These are phyloP conservation scores for Coenonympha glycerion DNA, from an alignment of 2,888 invertebrate genomes.

Conservation along the genomic window DNA sequence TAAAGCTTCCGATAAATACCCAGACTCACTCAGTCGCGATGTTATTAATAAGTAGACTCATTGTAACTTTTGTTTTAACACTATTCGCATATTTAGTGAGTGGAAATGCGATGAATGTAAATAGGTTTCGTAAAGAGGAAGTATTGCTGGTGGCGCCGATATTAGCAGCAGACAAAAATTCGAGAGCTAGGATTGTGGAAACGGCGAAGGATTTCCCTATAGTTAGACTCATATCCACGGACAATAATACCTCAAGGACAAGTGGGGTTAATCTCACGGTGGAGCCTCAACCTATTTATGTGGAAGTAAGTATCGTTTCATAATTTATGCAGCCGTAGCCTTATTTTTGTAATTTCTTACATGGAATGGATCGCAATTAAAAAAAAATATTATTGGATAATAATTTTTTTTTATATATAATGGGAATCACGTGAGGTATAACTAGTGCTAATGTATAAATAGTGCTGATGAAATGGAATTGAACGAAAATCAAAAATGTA, in stretches of 20 bases:
- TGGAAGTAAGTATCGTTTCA: conserved; percentile 64
- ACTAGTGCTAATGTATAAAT: no score
- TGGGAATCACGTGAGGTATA: no score
- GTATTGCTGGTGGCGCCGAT: conserved; percentile 49
- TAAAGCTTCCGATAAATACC: conserved; percentile 43
- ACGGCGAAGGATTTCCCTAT: conserved; percentile 62
- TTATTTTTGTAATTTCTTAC: no score
- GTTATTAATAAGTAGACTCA: conserved; percentile 39
- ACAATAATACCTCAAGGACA: conserved; percentile 28
- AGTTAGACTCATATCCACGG: conserved; percentile 46
- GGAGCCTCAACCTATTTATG: conserved; percentile 47
- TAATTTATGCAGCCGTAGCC: no score
- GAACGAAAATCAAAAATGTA: no score
- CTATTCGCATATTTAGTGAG: conserved; percentile 9
- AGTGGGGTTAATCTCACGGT: conserved; percentile 24
- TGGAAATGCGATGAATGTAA: conserved; percentile 7
- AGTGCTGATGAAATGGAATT: no score
- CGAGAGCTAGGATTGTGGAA: conserved; percentile 40
- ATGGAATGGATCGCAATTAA: no score
- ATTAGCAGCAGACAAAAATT: conserved; percentile 42
- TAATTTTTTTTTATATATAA: no score
- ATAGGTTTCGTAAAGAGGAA: conserved; percentile 21
- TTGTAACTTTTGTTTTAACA: conserved; percentile 20
- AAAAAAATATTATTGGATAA: no score
- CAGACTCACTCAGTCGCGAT: conserved; percentile 44